Conservation (phyloP, 53 echinoderm and acorn worm genomes). For the Arbacia lixula region DNA sequence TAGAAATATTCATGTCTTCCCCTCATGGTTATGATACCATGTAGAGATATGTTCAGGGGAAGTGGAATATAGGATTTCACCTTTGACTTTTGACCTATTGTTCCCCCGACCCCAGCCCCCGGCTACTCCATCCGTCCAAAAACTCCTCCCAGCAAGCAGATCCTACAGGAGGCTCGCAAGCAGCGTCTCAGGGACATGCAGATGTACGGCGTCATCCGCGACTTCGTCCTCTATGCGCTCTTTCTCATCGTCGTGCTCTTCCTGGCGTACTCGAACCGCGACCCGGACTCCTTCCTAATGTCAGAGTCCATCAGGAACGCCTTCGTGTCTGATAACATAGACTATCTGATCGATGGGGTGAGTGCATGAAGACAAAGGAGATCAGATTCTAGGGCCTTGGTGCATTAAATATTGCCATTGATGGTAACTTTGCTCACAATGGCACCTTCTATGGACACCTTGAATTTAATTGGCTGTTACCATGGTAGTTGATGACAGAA, state of each 20-base stretch:
- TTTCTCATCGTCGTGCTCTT: conserved; percentile 65
- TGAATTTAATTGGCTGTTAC: no score
- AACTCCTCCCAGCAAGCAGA: conserved; percentile 60
- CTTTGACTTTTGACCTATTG: no score
- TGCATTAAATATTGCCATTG: no score
- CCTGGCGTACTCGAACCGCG: conserved; percentile 72
- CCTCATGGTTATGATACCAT: no score
- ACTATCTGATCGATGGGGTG: conserved; percentile 35
- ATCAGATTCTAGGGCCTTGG: no score
- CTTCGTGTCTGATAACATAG: conserved; percentile 61
- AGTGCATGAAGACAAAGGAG: no score
- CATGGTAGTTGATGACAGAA: no score
- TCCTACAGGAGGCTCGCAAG: conserved; percentile 67
- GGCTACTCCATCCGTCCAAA: conserved; percentile 16
- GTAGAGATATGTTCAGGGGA: no score
- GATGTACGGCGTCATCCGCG: conserved; percentile 65
- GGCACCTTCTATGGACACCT: no score
- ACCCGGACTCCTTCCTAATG: conserved; percentile 65
- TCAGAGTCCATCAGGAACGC: conserved; percentile 68
- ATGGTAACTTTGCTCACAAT: no score
- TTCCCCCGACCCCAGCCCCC: conserved; percentile 7
- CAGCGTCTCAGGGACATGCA: conserved; percentile 66
- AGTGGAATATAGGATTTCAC: no score
- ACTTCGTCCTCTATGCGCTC: conserved; percentile 62
- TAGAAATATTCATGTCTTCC: no score